Evolutionary conservation across 2,888 invertebrate species (phyloP).

Genomic region (Trachelus tabidus): DNA sequence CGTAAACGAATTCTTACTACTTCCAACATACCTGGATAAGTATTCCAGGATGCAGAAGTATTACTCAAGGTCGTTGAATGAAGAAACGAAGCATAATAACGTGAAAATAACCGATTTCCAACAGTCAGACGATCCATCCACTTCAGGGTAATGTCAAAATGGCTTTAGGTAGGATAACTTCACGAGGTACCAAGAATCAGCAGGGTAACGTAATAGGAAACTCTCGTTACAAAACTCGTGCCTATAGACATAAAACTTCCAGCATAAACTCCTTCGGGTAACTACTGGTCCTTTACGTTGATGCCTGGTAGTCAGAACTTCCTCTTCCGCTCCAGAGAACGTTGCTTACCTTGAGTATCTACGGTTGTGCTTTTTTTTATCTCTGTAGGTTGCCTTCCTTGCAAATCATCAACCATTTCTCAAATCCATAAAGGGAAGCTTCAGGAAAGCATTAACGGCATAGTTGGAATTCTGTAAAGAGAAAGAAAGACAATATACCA

Average conservation of each 20-base stretch:
- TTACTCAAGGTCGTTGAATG: not conserved
- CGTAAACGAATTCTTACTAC: not conserved
- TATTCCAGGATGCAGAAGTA: not conserved
- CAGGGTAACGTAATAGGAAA: not conserved
- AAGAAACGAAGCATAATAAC: not conserved
- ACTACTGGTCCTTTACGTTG: conserved; percentile 27
- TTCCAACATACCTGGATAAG: not conserved
- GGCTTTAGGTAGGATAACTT: not conserved
- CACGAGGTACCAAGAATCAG: not conserved
- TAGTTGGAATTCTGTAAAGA: not conserved
- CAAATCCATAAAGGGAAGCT: not conserved
- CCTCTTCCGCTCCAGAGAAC: conserved; percentile 34
- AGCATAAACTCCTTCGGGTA: conserved; percentile 2
- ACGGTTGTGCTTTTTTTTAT: not conserved
- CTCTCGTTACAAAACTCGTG: not conserved
- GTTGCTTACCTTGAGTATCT: not conserved
- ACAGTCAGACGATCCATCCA: not conserved
- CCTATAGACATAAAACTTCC: not conserved
- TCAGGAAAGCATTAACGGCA: not conserved
- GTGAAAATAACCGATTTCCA: not conserved
- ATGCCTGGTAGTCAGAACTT: conserved; percentile 20
- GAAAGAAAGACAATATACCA: not conserved
- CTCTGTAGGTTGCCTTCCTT: not conserved
- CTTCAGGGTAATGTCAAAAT: not conserved
- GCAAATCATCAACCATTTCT: not conserved